Conservation (phyloP, 2,888 invertebrate species). For the Nephrocerus scutellatus region DNA sequence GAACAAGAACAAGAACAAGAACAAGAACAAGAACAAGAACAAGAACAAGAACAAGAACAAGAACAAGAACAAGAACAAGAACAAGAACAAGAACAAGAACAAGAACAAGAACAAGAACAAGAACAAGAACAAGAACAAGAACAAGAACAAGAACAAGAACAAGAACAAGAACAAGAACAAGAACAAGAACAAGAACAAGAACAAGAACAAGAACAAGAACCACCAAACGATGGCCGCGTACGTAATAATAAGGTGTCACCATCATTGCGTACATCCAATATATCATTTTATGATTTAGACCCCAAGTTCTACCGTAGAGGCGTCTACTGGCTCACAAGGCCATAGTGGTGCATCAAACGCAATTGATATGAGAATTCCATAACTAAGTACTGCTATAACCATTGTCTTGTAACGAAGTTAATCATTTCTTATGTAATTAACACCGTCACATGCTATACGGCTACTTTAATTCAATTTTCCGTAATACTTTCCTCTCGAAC, state of each 20-base stretch:
- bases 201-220: conserved; percentile 5
- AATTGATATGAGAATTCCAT: too few relatives aligned
- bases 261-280: too few relatives aligned
- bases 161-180: conserved; percentile 5
- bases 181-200: conserved; percentile 4
- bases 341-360: background rate
- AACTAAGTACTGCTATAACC: too few relatives aligned
- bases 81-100: background rate
- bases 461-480: too few relatives aligned
- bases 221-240: background rate
- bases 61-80: conserved; percentile 5
- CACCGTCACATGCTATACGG: too few relatives aligned
- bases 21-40: background rate
- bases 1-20: background rate
- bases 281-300: too few relatives aligned
- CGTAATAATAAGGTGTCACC: too few relatives aligned
- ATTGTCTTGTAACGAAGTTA: too few relatives aligned
- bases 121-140: conserved; percentile 1
- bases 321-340: too few relatives aligned
- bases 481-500: too few relatives aligned
- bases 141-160: conserved; percentile 3
- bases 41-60: conserved; percentile 1
- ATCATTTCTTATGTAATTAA: too few relatives aligned
- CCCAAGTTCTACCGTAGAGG: too few relatives aligned
- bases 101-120: conserved; percentile 1